A percentile compares a stretch with the other conserved stretches of the same genome.
These are phyloP conservation scores for Pangasianodon hypophthalmus DNA, from an alignment of 2,113 vertebrate species.

Conservation along the genomic window DNA sequence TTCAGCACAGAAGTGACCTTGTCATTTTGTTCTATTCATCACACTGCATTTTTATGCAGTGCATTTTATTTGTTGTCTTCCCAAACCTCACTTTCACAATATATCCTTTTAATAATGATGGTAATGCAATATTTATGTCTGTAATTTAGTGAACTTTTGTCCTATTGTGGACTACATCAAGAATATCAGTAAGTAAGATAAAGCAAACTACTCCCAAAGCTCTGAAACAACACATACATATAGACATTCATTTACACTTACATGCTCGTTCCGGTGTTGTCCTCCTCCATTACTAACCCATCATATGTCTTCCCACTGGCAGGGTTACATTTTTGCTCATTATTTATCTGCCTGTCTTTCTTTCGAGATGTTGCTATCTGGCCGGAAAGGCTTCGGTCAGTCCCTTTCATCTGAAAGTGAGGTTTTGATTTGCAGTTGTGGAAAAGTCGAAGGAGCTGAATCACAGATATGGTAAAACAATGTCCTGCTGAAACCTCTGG, in stretches of 20 bases:
- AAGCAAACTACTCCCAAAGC: constrained; percentile 28
- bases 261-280: constrained; percentile 34
- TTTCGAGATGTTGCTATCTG: constrained; percentile 9
- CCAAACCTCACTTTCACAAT: neutral
- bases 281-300: neutral
- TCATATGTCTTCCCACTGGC: constrained; percentile 46
- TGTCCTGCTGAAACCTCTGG: constrained; percentile 33
- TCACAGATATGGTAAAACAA: constrained; percentile 52
- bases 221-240: neutral
- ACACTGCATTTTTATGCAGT: neutral
- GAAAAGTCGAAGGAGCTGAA: constrained; percentile 41
- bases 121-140: neutral
- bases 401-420: constrained; percentile 44
- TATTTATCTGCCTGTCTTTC: constrained; percentile 34
- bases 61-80: neutral
- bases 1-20: neutral
- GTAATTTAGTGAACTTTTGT: neutral
- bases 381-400: constrained; percentile 1
- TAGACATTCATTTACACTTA: constrained; percentile 15
- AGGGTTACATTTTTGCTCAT: constrained; percentile 23
- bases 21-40: neutral
- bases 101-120: neutral
- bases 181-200: constrained; percentile 8
- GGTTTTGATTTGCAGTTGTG: constrained; percentile 48
- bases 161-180: neutral